A percentile compares a stretch with the other conserved stretches of the same genome.
Conservation (phyloP, 2,113 vertebrate genomes). For the Cyprinodon variegatus region DNA sequence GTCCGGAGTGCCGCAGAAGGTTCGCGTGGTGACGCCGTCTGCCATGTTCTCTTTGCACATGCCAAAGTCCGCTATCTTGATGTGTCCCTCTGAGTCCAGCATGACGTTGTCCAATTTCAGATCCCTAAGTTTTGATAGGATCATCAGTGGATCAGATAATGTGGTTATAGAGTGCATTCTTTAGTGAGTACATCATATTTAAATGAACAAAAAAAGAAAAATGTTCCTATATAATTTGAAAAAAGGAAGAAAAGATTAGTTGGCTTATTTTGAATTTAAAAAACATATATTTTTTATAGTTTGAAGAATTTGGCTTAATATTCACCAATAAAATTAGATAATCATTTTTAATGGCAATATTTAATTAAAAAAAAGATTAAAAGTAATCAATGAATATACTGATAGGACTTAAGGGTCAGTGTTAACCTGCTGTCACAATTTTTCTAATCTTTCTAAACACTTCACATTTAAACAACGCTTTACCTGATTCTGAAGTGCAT, state of each 20-base stretch:
- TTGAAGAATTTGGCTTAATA: no score
- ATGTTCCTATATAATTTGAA: not conserved
- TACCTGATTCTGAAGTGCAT: not conserved
- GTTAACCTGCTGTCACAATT: not conserved
- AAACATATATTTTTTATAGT: no score
- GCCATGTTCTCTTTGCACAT: conserved; percentile 98
- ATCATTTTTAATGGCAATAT: no score
- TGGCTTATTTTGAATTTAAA: not conserved
- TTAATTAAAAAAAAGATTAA: no score
- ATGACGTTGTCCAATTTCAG: conserved; percentile 98
- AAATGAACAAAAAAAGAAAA: not conserved
- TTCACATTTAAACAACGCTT: no score
- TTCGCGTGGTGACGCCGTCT: conserved; percentile 89
- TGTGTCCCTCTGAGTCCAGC: conserved; percentile 95
- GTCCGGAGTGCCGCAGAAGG: conserved; percentile 98
- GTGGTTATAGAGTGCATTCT: not conserved
- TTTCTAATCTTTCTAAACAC: not conserved
- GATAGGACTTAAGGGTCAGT: no score
- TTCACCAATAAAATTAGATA: no score
- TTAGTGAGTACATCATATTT: not conserved
- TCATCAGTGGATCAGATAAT: not conserved
- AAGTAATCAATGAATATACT: no score
- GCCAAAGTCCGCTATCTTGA: conserved; percentile 98
- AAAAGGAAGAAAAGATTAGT: not conserved
- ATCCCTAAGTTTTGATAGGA: conserved; percentile 81